Conservation (phyloP, 2,888 invertebrate genomes). For the Alcis repandata region DNA sequence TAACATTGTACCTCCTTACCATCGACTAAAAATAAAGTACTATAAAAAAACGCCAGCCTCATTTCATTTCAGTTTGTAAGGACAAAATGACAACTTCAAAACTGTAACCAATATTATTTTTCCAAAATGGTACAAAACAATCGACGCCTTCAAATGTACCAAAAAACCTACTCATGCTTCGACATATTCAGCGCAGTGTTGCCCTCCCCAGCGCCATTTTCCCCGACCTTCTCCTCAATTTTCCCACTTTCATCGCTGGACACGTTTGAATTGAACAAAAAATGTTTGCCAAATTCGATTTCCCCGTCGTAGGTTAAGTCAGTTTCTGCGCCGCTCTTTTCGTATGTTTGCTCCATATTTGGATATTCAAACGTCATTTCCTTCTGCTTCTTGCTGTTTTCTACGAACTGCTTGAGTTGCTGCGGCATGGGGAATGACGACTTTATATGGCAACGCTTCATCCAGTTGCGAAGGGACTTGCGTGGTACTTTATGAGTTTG, state of each 20-base stretch:
- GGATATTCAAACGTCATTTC: slow-evolving; percentile 63
- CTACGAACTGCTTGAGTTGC: slow-evolving; percentile 85
- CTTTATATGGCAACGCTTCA: slow-evolving; percentile 88
- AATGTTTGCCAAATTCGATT: slow-evolving; percentile 79
- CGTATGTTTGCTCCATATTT: slow-evolving; percentile 53
- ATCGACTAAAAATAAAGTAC: too few relatives aligned
- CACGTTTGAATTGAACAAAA: slow-evolving; percentile 62
- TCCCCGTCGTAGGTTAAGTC: slow-evolving; percentile 63
- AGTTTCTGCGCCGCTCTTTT: slow-evolving; percentile 62
- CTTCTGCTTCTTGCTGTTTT: slow-evolving; percentile 83
- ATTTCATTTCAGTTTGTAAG: too few relatives aligned
- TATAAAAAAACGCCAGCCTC: too few relatives aligned
- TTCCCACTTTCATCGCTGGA: slow-evolving; percentile 71
- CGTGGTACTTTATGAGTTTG: slow-evolving; percentile 87
- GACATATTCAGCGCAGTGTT: slow-evolving; percentile 73
- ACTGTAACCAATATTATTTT: too few relatives aligned
- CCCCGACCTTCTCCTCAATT: slow-evolving; percentile 55
- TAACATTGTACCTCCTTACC: too few relatives aligned
- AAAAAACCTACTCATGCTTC: slow-evolving; percentile 60
- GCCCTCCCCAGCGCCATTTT: slow-evolving; percentile 53
- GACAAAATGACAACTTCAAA: too few relatives aligned
- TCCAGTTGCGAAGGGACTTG: slow-evolving; percentile 88
- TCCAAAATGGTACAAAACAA: too few relatives aligned
- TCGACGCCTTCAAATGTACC: not conserved
- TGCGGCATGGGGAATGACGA: slow-evolving; percentile 87